Percentiles rank a stretch among this genome's conserved stretches.
Evolutionary conservation across 2,888 invertebrate species (phyloP).

Genomic region (Dilophus febrilis): DNA sequence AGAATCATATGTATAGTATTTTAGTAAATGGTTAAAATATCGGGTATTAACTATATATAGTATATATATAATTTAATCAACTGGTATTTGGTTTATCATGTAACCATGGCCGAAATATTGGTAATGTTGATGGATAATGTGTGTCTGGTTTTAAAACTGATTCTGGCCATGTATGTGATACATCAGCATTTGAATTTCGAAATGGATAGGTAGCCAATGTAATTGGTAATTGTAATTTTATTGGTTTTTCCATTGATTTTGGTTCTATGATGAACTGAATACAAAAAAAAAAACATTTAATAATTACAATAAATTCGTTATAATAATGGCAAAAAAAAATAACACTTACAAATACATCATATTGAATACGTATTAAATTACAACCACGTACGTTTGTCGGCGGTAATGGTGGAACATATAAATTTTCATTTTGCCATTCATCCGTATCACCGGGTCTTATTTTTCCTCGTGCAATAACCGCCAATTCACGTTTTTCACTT

Average conservation of each 20-base stretch:
- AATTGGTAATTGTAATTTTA: conserved; percentile 80
- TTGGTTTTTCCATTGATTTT: conserved; percentile 79
- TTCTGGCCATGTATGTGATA: conserved; percentile 37
- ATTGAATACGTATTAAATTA: conserved; percentile 82
- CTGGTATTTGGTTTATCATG: conserved; percentile 38
- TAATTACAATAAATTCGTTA: not conserved
- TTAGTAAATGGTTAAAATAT: no score
- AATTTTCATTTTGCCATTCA: conserved; percentile 73
- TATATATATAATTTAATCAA: no score
- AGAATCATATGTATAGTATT: no score
- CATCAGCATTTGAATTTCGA: conserved; percentile 42
- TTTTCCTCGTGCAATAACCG: conserved; percentile 61
- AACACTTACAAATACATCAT: conserved; percentile 74
- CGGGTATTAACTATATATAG: no score
- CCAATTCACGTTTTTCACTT: conserved; percentile 71
- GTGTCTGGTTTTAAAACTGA: conserved; percentile 59
- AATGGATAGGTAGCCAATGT: conserved; percentile 84
- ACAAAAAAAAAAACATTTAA: conserved; percentile 10
- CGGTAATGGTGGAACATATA: conserved; percentile 85
- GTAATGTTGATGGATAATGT: conserved; percentile 83
- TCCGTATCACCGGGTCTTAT: conserved; percentile 65
- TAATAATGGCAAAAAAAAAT: not conserved
- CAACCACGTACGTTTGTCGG: conserved; percentile 88
- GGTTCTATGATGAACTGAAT: conserved; percentile 77
- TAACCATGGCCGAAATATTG: conserved; percentile 79